Conservation (phyloP, 2,113 vertebrate species). For the Strigops habroptila region DNA sequence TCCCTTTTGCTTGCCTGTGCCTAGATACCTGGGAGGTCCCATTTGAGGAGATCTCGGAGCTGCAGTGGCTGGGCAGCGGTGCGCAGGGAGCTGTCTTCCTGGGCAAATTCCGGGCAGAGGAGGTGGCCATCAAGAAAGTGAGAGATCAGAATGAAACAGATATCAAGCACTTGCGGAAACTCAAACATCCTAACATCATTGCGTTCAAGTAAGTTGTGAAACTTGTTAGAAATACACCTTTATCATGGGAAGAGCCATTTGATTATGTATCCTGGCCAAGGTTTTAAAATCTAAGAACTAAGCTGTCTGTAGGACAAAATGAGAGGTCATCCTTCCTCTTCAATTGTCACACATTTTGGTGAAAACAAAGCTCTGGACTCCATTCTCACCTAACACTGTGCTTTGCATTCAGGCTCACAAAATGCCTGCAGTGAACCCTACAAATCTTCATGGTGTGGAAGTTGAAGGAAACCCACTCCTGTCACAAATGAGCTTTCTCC, state of each 20-base stretch:
- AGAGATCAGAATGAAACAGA: constrained; percentile 97
- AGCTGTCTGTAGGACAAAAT: not conserved
- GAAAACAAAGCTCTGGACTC: not conserved
- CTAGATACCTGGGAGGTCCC: constrained; percentile 98
- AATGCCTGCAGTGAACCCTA: not conserved
- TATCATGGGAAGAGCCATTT: not conserved
- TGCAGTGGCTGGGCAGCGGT: constrained; percentile 97
- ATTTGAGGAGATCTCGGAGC: constrained; percentile 96
- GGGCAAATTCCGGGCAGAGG: constrained; percentile 92
- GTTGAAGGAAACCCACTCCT: not conserved
- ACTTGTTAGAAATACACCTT: not conserved
- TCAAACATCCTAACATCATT: constrained; percentile 98
- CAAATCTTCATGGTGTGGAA: not conserved
- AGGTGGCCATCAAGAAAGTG: constrained; percentile 99
- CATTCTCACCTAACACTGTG: not conserved
- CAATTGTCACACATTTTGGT: not conserved
- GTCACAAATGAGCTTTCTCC: not conserved
- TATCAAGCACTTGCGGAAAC: constrained; percentile 94
- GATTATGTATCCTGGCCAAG: too few species aligned
- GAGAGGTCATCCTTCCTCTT: not conserved
- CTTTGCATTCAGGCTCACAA: not conserved
- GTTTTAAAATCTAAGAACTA: not conserved
- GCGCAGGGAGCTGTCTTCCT: constrained; percentile 96
- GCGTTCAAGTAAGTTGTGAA: constrained; percentile 89
- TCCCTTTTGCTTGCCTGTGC: not conserved